Conservation (phyloP, 1,140 invertebrate species). For the Paracyclopina nana region DNA sequence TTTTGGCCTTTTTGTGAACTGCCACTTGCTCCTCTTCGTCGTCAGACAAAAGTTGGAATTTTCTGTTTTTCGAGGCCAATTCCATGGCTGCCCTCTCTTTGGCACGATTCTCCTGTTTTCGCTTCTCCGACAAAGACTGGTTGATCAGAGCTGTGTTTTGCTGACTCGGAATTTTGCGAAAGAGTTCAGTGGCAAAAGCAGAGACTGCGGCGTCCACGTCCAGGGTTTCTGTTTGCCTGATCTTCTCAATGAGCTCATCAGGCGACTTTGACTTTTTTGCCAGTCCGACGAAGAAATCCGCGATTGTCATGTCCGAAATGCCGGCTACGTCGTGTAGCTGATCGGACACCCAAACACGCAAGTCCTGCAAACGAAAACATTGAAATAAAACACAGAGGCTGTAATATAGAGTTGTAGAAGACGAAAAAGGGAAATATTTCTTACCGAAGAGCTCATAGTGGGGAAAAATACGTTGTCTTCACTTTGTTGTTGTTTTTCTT, state of each 20-base stretch:
- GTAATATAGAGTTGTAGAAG: no score
- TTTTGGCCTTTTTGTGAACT: conserved; percentile 19
- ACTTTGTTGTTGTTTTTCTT: no score
- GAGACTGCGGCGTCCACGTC: conserved; percentile 25
- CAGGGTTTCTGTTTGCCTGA: conserved; percentile 30
- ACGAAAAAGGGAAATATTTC: no score
- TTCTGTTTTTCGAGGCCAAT: conserved; percentile 2
- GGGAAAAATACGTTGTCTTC: no score
- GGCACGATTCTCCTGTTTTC: conserved; percentile 4
- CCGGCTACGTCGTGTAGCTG: conserved; percentile 33
- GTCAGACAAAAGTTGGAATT: background rate
- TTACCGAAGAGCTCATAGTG: no score
- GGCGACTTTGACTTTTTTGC: conserved; percentile 27
- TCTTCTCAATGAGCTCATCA: conserved; percentile 27
- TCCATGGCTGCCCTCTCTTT: conserved; percentile 3
- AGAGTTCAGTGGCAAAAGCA: conserved; percentile 19
- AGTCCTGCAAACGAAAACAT: no score
- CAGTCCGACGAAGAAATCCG: conserved; percentile 31
- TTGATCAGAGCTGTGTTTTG: background rate
- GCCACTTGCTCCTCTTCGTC: conserved; percentile 10
- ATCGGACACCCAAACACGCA: conserved; percentile 36
- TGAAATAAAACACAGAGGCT: no score
- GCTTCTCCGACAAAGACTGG: conserved; percentile 3
- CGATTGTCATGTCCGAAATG: conserved; percentile 32
- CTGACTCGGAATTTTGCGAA: conserved; percentile 8